These are phyloP conservation scores for Gorsachius goisagi DNA, from an alignment of 2,113 vertebrate species.

Conservation along the genomic window DNA sequence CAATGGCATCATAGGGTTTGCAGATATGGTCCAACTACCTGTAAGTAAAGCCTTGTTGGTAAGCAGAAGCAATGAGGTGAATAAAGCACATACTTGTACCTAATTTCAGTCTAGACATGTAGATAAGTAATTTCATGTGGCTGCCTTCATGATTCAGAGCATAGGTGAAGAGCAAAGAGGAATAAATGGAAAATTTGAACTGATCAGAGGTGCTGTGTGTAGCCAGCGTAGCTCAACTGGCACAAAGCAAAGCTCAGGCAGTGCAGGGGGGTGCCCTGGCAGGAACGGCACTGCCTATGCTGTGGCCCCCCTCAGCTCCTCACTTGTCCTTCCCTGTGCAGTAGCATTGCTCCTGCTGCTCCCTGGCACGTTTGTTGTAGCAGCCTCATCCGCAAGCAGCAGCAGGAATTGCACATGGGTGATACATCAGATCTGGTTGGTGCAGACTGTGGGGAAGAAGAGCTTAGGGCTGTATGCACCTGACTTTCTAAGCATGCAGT, in stretches of 20 bases:
- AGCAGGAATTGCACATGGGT: background rate
- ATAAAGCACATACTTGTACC: background rate
- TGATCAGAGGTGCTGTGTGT: fast-evolving
- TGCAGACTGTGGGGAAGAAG: background rate
- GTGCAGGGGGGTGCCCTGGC: background rate
- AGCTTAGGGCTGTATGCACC: background rate
- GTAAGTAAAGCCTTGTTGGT: background rate
- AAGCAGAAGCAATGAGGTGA: background rate
- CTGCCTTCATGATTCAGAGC: background rate
- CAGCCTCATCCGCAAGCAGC: background rate
- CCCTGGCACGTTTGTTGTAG: background rate
- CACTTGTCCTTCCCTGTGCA: fast-evolving
- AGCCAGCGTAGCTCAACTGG: fast-evolving
- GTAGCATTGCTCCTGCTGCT: background rate
- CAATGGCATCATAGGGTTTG: background rate
- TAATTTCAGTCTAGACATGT: background rate
- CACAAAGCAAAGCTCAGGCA: background rate
- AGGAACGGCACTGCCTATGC: background rate
- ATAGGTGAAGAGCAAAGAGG: background rate
- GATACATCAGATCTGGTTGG: background rate
- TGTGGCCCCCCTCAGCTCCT: background rate
- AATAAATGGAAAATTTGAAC: background rate
- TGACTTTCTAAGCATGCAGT: background rate
- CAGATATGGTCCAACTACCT: background rate
- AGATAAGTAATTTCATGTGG: background rate